Evolutionary conservation across 2,888 invertebrate species (phyloP).

Genomic region (Rhagonycha lutea): DNA sequence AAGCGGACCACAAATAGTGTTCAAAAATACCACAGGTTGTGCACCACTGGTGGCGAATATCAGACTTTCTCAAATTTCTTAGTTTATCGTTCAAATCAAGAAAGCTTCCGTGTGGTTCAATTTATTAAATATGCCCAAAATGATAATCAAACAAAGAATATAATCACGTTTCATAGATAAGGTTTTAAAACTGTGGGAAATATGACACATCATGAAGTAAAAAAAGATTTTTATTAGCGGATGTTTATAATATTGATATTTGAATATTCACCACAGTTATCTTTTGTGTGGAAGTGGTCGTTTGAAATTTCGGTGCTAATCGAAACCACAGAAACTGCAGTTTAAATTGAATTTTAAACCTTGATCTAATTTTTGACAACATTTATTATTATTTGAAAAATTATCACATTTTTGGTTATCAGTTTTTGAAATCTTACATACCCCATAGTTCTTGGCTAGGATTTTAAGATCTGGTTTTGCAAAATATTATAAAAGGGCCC

Average conservation of each 20-base stretch:
- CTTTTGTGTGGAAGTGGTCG: background rate
- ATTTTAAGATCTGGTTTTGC: too few relatives aligned
- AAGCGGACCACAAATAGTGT: too few relatives aligned
- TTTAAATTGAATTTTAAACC: background rate
- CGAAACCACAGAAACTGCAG: background rate
- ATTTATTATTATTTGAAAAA: background rate
- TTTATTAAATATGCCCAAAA: background rate
- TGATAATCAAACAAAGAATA: background rate
- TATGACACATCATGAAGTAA: background rate
- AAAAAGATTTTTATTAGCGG: background rate
- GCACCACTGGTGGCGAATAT: too few relatives aligned
- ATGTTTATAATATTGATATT: background rate
- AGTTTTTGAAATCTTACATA: too few relatives aligned
- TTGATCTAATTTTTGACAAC: background rate
- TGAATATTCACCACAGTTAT: background rate
- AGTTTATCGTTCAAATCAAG: too few relatives aligned
- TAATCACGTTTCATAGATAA: background rate
- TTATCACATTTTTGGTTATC: background rate
- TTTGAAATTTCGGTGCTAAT: background rate
- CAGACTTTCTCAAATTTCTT: too few relatives aligned
- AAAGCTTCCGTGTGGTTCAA: too few relatives aligned
- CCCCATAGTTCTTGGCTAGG: too few relatives aligned
- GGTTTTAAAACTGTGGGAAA: background rate
- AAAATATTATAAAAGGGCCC: too few relatives aligned
- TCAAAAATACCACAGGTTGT: too few relatives aligned